A percentile compares a stretch with the other conserved stretches of the same genome.
phyloP scores from a whole-genome alignment of 1,140 invertebrate species.

The Papilio dardanus region DNA sequence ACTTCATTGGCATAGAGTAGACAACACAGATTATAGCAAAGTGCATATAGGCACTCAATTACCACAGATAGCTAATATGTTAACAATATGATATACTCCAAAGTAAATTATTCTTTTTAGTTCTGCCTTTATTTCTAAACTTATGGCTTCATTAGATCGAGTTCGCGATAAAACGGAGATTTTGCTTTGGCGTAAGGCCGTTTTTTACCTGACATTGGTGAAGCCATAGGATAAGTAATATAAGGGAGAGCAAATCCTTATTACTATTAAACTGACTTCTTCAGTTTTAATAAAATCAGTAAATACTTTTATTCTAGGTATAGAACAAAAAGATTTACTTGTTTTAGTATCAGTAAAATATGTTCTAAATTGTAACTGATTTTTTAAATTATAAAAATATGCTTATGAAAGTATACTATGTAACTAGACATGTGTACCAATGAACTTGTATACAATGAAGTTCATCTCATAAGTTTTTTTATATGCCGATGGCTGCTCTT shows the following conservation, averaged over 20 bases:
- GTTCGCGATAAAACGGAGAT: too few species aligned
- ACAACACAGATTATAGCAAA: neutral
- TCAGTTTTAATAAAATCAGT: neutral
- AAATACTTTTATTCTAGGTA: neutral
- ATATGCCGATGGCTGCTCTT: conserved; percentile 14
- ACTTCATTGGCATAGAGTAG: conserved; percentile 13
- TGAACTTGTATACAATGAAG: conserved; percentile 5
- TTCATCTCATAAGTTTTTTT: conserved; percentile 23
- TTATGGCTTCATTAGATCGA: too few species aligned
- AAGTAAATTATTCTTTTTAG: neutral
- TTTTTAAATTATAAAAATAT: neutral
- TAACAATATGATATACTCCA: neutral
- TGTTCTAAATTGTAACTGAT: neutral
- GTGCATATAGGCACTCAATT: neutral
- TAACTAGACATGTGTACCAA: neutral
- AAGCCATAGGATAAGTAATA: too few species aligned
- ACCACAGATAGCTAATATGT: conserved; percentile 3
- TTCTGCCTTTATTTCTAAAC: neutral
- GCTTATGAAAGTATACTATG: neutral
- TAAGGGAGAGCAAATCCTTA: neutral
- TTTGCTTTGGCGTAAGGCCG: too few species aligned
- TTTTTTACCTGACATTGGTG: too few species aligned
- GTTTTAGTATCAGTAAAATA: neutral
- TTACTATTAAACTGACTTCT: neutral
- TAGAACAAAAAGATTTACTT: neutral